Evolutionary conservation across 2,888 invertebrate species (phyloP).

Genomic region (Trimorus sp.): DNA sequence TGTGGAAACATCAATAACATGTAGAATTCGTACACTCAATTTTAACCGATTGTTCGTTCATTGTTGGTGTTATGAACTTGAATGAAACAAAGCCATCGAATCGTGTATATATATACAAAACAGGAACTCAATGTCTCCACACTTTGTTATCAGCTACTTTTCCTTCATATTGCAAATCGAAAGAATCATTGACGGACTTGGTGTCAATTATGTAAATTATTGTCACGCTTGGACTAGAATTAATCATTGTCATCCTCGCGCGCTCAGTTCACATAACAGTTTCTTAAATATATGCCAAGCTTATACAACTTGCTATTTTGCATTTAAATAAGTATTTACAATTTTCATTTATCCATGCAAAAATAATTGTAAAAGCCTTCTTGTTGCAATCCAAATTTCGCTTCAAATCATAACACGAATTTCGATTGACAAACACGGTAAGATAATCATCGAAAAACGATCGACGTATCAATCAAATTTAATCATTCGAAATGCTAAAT

Average conservation of each 20-base stretch:
- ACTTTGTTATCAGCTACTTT: slow-evolving; percentile 45
- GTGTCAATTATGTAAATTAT: slow-evolving; percentile 48
- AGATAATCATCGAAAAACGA: too few species aligned
- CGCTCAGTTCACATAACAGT: slow-evolving; percentile 52
- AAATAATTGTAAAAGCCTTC: background rate
- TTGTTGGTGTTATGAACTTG: too few species aligned
- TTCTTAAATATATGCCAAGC: slow-evolving; percentile 22
- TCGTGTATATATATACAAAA: slow-evolving; percentile 18
- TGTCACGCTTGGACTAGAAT: slow-evolving; percentile 61
- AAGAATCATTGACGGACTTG: slow-evolving; percentile 36
- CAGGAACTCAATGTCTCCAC: slow-evolving; percentile 44
- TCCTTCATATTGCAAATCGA: slow-evolving; percentile 47
- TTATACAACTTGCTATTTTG: slow-evolving; percentile 32
- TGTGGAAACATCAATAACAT: slow-evolving; percentile 42
- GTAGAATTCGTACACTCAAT: too few species aligned
- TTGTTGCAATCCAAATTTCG: too few species aligned
- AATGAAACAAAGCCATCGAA: too few species aligned
- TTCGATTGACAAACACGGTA: too few species aligned
- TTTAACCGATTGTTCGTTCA: too few species aligned
- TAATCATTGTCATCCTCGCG: slow-evolving; percentile 50
- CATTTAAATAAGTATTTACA: too few species aligned
- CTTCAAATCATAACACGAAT: too few species aligned
- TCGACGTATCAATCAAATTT: too few species aligned
- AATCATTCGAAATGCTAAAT: too few species aligned
- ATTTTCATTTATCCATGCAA: background rate